Percentiles rank a stretch among this genome's conserved stretches.
phyloP scores from a whole-genome alignment of 2,113 vertebrate genomes.

The Entelurus aequoreus region DNA sequence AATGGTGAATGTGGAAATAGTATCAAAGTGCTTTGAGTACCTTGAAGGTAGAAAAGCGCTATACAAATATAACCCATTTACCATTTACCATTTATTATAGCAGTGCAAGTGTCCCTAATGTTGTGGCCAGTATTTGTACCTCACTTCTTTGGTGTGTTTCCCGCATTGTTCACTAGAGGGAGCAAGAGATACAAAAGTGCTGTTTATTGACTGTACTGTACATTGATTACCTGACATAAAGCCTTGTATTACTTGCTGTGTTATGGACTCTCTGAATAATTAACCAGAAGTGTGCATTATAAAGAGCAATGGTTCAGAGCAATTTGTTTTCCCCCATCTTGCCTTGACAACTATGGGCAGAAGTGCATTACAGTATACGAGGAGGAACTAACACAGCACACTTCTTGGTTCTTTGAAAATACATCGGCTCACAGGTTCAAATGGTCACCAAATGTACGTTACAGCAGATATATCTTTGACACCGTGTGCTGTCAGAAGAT shows the following conservation, averaged over 20 bases:
- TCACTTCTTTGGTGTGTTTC: slow-evolving; percentile 37
- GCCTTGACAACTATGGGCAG: slow-evolving; percentile 10
- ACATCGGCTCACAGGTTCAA: slow-evolving; percentile 3
- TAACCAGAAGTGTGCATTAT: slow-evolving; percentile 19
- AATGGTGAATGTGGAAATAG: too few species aligned
- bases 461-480: not conserved
- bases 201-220: slow-evolving; percentile 4
- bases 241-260: slow-evolving; percentile 2
- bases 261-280: slow-evolving; percentile 28
- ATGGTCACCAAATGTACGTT: not conserved
- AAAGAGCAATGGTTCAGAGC: slow-evolving; percentile 13
- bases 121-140: not conserved
- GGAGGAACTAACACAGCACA: too few species aligned
- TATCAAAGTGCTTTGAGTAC: too few species aligned
- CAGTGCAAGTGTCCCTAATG: not conserved
- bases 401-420: slow-evolving; percentile 1
- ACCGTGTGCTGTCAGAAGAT: slow-evolving; percentile 18
- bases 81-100: too few species aligned
- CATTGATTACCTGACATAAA: slow-evolving; percentile 16
- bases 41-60: too few species aligned
- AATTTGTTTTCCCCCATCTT: slow-evolving; percentile 34
- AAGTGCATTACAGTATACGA: slow-evolving; percentile 3
- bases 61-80: too few species aligned
- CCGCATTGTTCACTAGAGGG: slow-evolving; percentile 58
- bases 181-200: slow-evolving; percentile 47